These are phyloP conservation scores for Cisticola juncidis DNA, from an alignment of 2,113 vertebrate genomes.

Conservation along the genomic window DNA sequence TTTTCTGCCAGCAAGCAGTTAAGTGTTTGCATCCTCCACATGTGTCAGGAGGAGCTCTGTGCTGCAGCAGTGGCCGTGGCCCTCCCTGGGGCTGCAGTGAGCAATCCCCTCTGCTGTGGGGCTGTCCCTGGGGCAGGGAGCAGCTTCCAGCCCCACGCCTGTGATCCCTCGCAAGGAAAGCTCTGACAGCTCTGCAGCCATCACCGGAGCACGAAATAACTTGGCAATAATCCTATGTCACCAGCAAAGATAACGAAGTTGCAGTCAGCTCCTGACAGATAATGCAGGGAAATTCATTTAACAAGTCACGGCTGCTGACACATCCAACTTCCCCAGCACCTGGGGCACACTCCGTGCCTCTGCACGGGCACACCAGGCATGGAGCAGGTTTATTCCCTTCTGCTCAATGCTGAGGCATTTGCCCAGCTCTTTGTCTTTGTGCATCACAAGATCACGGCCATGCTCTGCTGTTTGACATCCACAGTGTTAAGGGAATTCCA, in stretches of 20 bases:
- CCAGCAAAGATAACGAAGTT: background rate
- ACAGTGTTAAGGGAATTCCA: background rate
- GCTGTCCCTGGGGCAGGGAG: background rate
- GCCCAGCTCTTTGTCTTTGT: background rate
- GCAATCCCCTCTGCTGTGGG: background rate
- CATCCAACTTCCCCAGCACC: background rate
- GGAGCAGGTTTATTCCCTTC: background rate
- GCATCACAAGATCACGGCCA: fast-evolving
- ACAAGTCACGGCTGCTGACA: background rate
- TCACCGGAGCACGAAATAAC: background rate
- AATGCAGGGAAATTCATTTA: background rate
- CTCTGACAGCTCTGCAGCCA: background rate
- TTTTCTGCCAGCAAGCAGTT: background rate
- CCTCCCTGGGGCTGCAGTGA: background rate
- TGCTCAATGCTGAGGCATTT: background rate
- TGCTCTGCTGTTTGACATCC: background rate
- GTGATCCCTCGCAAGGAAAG: background rate
- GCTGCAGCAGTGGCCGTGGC: background rate
- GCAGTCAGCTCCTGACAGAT: background rate
- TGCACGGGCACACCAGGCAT: background rate
- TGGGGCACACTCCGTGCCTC: background rate
- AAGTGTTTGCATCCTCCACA: background rate
- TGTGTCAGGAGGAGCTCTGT: background rate
- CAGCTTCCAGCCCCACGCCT: background rate
- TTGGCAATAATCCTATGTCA: background rate